These are phyloP conservation scores for Bicyclus anynana DNA, from an alignment of 1,140 invertebrate genomes.

Conservation along the genomic window DNA sequence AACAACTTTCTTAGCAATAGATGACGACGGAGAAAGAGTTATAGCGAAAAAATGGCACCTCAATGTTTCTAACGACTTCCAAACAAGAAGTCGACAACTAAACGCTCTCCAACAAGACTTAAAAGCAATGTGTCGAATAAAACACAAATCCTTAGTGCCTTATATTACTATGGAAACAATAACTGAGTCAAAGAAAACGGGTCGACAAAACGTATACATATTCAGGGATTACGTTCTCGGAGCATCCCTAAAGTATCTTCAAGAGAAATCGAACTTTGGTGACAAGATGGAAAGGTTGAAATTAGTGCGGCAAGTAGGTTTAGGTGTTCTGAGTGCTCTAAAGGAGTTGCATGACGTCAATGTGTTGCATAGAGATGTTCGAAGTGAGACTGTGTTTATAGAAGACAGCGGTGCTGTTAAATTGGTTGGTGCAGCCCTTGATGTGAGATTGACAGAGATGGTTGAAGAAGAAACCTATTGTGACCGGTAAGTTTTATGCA, in stretches of 20 bases:
- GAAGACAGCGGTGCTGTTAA: conserved; percentile 51
- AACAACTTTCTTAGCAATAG: conserved; percentile 56
- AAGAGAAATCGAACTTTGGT: conserved; percentile 37
- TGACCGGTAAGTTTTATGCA: conserved; percentile 51
- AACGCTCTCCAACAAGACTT: conserved; percentile 84
- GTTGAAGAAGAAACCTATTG: conserved; percentile 47
- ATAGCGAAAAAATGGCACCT: conserved; percentile 77
- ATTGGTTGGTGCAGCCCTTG: conserved; percentile 51
- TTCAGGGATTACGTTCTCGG: conserved; percentile 81
- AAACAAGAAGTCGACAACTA: conserved; percentile 55
- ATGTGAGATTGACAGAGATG: conserved; percentile 49
- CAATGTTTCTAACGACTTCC: conserved; percentile 42
- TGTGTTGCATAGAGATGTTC: conserved; percentile 55
- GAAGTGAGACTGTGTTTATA: conserved; percentile 57
- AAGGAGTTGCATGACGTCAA: conserved; percentile 59
- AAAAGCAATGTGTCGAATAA: conserved; percentile 80
- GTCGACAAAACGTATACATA: conserved; percentile 73
- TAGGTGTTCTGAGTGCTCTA: conserved; percentile 82
- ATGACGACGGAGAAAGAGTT: conserved; percentile 54
- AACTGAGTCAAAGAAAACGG: conserved; percentile 73
- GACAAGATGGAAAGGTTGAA: conserved; percentile 78
- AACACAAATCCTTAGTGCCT: conserved; percentile 82
- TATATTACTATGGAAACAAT: conserved; percentile 83
- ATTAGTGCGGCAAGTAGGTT: conserved; percentile 80
- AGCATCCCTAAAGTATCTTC: conserved; percentile 44